Percentiles rank a stretch among this genome's conserved stretches.
These are phyloP conservation scores for Cydia fagiglandana DNA, from an alignment of 1,140 invertebrate species.

Conservation along the genomic window DNA sequence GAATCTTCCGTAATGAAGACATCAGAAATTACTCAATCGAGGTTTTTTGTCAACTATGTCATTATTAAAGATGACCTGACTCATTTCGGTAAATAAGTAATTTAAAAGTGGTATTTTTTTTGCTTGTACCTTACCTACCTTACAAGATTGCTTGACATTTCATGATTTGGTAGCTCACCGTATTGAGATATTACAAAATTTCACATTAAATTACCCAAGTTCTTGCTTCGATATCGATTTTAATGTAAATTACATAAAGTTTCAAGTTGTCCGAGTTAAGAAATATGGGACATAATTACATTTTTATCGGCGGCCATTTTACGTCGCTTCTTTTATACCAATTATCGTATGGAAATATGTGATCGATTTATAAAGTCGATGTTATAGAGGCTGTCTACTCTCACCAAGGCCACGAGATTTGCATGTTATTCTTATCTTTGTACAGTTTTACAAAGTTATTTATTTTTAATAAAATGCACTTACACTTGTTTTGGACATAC, in stretches of 20 bases:
- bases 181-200: conserved; percentile 7
- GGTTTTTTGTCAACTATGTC: neutral
- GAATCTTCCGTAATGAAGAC: neutral
- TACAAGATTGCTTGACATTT: neutral
- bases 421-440: neutral
- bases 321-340: conserved; percentile 23
- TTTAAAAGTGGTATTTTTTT: neutral
- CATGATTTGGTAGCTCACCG: conserved; percentile 5
- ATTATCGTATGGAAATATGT: conserved; percentile 30
- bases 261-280: neutral
- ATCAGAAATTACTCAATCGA: neutral
- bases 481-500: too few species aligned
- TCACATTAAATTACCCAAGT: neutral
- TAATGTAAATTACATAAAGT: conserved; percentile 25
- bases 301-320: conserved; percentile 15
- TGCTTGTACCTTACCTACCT: neutral
- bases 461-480: too few species aligned
- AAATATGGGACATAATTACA: conserved; percentile 31
- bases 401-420: neutral
- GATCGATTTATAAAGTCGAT: conserved; percentile 29
- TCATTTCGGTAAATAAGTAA: neutral
- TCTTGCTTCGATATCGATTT: conserved; percentile 14
- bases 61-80: neutral
- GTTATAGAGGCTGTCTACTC: neutral
- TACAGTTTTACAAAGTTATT: neutral